Conservation (phyloP, 1,140 invertebrate genomes). For the Trypoxylus dichotomus region DNA sequence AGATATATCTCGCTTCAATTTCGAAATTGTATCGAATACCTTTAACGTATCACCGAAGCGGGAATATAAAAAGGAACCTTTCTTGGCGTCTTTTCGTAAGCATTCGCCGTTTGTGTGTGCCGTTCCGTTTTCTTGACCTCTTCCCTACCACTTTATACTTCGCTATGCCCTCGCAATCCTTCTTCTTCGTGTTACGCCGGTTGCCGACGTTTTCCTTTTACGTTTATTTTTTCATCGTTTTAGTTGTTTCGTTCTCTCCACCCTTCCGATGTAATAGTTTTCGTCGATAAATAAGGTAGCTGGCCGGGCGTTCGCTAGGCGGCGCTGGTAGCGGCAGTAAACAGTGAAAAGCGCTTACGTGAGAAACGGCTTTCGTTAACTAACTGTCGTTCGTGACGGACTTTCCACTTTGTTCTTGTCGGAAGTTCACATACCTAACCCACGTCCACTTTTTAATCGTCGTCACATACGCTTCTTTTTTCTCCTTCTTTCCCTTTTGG, state of each 20-base stretch:
- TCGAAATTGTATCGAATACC: no score
- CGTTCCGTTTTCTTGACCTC: background rate
- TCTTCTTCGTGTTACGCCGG: no score
- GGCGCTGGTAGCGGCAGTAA: background rate
- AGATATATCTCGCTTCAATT: no score
- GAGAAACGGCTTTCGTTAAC: background rate
- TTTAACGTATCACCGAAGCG: background rate
- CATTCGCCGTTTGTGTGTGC: background rate
- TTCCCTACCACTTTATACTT: background rate
- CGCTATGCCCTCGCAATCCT: background rate
- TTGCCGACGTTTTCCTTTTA: background rate
- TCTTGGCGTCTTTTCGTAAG: background rate
- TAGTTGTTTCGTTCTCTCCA: background rate
- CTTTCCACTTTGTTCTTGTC: background rate
- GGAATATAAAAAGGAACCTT: background rate
- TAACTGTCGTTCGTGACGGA: background rate
- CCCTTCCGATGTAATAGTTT: background rate
- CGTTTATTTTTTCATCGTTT: background rate
- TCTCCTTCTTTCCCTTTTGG: background rate
- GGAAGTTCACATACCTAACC: background rate
- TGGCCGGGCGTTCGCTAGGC: background rate
- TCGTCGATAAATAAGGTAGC: background rate
- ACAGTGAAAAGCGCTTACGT: background rate
- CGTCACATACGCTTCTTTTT: background rate
- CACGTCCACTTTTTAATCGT: background rate